A percentile compares a stretch with the other conserved stretches of the same genome.
Evolutionary conservation across 2,888 invertebrate species (phyloP).

Genomic region (Coronaproctus castanopsis): DNA sequence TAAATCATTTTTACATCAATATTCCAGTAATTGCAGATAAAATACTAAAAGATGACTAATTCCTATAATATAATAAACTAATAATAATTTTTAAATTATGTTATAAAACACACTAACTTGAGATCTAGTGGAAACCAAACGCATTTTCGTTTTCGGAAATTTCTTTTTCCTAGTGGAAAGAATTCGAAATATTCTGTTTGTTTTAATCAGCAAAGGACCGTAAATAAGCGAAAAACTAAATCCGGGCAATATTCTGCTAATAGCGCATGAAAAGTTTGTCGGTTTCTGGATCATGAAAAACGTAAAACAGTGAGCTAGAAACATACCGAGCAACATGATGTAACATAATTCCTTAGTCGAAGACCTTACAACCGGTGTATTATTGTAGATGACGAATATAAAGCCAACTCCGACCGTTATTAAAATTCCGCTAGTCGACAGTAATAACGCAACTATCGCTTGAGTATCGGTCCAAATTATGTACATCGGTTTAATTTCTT

Average conservation of each 20-base stretch:
- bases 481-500: constrained; percentile 38
- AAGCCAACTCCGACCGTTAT: constrained; percentile 37
- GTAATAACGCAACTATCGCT: constrained; percentile 38
- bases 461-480: constrained; percentile 39
- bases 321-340: constrained; percentile 41
- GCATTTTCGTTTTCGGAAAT: constrained; percentile 44
- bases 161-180: constrained; percentile 49
- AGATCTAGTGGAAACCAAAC: constrained; percentile 40
- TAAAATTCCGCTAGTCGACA: constrained; percentile 40
- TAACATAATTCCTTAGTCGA: constrained; percentile 45
- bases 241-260: constrained; percentile 37
- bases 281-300: constrained; percentile 45
- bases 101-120: constrained; percentile 30
- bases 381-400: constrained; percentile 43
- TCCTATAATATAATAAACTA: too few species aligned
- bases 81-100: too few species aligned
- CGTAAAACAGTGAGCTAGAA: constrained; percentile 36
- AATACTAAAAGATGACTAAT: too few species aligned
- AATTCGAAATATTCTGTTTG: constrained; percentile 54
- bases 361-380: constrained; percentile 57
- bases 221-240: constrained; percentile 52
- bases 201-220: constrained; percentile 51
- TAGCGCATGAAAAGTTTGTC: constrained; percentile 33
- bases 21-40: too few species aligned
- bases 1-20: too few species aligned